Percentiles rank a stretch among this genome's conserved stretches.
phyloP scores from a whole-genome alignment of 2,797 vertebrate species.

The Semaprochilodus insignis region DNA sequence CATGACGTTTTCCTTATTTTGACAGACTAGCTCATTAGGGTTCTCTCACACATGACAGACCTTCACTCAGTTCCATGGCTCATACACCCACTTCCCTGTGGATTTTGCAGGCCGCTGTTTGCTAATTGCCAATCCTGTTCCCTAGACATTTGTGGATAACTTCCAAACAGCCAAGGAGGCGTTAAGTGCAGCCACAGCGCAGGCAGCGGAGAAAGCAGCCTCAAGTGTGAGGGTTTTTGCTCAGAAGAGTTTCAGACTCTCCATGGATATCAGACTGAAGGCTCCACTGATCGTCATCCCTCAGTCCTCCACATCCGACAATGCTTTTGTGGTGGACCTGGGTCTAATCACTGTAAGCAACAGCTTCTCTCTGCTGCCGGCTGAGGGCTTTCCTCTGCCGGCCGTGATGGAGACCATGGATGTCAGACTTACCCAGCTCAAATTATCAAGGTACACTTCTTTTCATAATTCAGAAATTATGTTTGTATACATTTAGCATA shows the following conservation, averaged over 20 bases:
- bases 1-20: conserved; percentile 51
- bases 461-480: neutral
- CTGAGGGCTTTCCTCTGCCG: conserved; percentile 70
- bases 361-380: conserved; percentile 77
- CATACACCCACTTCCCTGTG: neutral
- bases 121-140: conserved; percentile 20
- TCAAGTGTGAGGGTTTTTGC: conserved; percentile 90
- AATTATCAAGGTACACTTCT: conserved; percentile 80
- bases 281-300: conserved; percentile 93
- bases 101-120: neutral
- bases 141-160: conserved; percentile 70
- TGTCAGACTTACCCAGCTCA: conserved; percentile 84
- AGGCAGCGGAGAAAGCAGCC: conserved; percentile 93
- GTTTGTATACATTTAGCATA: too few species aligned
- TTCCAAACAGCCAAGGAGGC: conserved; percentile 90
- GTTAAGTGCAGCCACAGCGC: conserved; percentile 87
- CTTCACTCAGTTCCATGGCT: conserved; percentile 12
- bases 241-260: conserved; percentile 89
- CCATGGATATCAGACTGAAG: conserved; percentile 88
- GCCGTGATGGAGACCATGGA: conserved; percentile 85
- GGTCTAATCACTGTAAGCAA: conserved; percentile 89
- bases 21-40: conserved; percentile 18
- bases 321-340: conserved; percentile 88
- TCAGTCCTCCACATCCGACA: conserved; percentile 86
- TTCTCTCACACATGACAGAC: conserved; percentile 17